phyloP scores from a whole-genome alignment of 30 jellyfish, hydroid and myxozoan genomes.

The Chironex yamaguchii region DNA sequence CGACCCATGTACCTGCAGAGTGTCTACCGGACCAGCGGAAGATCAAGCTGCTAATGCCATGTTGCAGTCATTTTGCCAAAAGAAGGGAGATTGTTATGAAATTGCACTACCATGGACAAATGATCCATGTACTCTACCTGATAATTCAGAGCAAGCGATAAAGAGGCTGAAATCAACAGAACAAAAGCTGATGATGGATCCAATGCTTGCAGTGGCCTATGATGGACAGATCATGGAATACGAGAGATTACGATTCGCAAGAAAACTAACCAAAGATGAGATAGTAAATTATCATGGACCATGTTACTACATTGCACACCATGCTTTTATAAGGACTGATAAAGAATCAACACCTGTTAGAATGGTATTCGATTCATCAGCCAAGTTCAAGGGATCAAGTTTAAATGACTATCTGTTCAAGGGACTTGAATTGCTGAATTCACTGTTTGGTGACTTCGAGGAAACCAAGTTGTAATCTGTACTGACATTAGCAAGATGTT shows the following conservation, averaged over 20 bases:
- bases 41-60: too few relatives aligned
- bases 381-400: conserved; percentile 8
- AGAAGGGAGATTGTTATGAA: too few relatives aligned
- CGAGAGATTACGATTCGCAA: background rate
- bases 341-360: background rate
- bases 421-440: conserved; percentile 30
- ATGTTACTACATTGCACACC: conserved; percentile 6
- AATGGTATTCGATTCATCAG: conserved; percentile 5
- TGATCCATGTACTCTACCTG: conserved; percentile 12
- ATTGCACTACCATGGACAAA: conserved; percentile 42
- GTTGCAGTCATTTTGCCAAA: too few relatives aligned
- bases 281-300: conserved; percentile 1
- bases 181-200: background rate
- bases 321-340: conserved; percentile 12
- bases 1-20: too few relatives aligned
- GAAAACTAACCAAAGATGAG: background rate
- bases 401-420: conserved; percentile 1
- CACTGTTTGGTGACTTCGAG: conserved; percentile 24
- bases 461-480: too few relatives aligned
- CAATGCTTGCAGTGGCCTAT: background rate
- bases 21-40: too few relatives aligned
- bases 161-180: conserved; percentile 3
- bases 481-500: too few relatives aligned
- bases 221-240: background rate
- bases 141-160: background rate